Evolutionary conservation across 2,888 invertebrate species (phyloP).

Genomic region (Drosophila helvetica): DNA sequence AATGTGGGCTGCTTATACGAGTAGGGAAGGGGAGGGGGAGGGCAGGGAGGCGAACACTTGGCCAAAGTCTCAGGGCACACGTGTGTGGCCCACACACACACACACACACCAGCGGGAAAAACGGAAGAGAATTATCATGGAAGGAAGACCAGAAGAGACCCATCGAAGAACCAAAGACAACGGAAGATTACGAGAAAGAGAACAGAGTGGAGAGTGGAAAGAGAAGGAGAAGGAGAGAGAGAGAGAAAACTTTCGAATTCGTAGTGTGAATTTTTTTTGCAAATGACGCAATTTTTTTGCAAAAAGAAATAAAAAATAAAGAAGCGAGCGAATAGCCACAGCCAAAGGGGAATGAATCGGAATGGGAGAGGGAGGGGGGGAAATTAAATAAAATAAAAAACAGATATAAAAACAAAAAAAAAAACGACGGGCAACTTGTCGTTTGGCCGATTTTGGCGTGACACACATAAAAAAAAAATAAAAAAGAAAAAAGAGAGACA

Average conservation of each 20-base stretch:
- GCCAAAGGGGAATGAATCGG: constrained; percentile 32
- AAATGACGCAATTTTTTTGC: constrained; percentile 68
- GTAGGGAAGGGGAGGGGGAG: not conserved
- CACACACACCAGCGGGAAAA: too few relatives aligned
- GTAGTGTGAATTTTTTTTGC: constrained; percentile 66
- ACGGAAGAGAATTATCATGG: not conserved
- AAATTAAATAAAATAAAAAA: constrained; percentile 32
- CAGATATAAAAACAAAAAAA: too few relatives aligned
- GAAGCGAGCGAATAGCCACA: constrained; percentile 15
- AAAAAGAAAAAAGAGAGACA: too few relatives aligned
- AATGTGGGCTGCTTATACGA: constrained; percentile 23
- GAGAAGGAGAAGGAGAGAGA: not conserved
- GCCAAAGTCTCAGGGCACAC: constrained; percentile 30
- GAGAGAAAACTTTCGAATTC: not conserved
- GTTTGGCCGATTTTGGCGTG: constrained; percentile 63
- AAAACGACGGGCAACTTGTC: constrained; percentile 66
- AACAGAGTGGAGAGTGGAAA: constrained; percentile 11
- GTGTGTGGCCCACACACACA: constrained; percentile 23
- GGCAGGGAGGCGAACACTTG: constrained; percentile 12
- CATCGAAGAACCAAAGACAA: constrained; percentile 8
- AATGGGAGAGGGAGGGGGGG: constrained; percentile 3
- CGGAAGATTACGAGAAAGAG: constrained; percentile 4
- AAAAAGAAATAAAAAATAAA: constrained; percentile 42
- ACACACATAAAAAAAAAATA: constrained; percentile 36
- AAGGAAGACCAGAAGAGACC: not conserved